phyloP scores from a whole-genome alignment of 1,140 invertebrate species.

The Vollenhovia emeryi region DNA sequence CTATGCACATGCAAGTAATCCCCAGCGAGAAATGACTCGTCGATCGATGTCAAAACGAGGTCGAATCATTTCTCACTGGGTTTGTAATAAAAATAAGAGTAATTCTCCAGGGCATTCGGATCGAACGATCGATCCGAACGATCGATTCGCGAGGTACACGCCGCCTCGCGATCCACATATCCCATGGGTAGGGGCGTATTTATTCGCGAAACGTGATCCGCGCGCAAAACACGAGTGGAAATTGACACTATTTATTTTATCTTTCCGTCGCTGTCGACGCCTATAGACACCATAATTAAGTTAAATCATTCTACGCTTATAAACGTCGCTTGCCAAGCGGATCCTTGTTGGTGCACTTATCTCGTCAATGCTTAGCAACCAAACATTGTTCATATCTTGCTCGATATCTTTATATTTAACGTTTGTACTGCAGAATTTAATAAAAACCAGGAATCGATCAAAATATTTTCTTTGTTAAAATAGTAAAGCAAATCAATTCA shows the following conservation, averaged over 20 bases:
- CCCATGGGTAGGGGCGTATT: constrained; percentile 75
- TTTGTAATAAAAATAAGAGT: constrained; percentile 1
- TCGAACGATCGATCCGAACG: constrained; percentile 4
- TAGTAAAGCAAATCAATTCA: not conserved
- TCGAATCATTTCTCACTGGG: too few species aligned
- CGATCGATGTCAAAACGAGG: too few species aligned
- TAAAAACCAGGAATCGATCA: not conserved
- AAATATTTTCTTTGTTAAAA: not conserved
- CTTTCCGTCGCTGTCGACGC: not conserved
- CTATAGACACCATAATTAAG: not conserved
- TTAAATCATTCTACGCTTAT: not conserved
- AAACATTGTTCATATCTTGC: not conserved
- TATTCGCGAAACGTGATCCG: constrained; percentile 35
- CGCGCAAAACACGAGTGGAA: not conserved
- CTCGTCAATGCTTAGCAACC: not conserved
- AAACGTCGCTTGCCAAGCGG: not conserved
- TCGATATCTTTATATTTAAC: not conserved
- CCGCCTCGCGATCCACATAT: constrained; percentile 42
- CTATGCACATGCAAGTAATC: too few species aligned
- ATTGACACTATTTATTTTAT: not conserved
- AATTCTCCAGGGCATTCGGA: constrained; percentile 14
- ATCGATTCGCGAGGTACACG: not conserved
- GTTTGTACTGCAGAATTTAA: not conserved
- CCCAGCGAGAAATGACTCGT: too few species aligned
- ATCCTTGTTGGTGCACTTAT: not conserved